phyloP scores from a whole-genome alignment of 1,140 invertebrate genomes.

The Hycleus phaleratus region DNA sequence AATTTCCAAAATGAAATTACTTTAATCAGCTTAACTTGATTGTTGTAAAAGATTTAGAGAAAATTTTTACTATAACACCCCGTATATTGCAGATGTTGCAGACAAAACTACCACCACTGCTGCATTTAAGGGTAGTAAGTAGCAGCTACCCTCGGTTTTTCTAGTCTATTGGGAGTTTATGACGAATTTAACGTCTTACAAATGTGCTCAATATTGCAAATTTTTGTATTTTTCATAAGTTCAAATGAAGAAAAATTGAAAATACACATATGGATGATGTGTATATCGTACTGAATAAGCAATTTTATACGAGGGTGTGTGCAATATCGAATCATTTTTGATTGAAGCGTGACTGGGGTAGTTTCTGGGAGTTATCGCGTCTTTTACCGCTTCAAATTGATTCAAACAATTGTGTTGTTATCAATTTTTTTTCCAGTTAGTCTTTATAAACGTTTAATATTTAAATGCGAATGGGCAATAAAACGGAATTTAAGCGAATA shows the following conservation, averaged over 20 bases:
- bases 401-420: no score
- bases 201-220: conserved; percentile 17
- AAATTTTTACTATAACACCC: neutral
- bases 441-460: no score
- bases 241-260: conserved; percentile 10
- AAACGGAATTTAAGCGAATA: no score
- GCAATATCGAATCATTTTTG: conserved; percentile 17
- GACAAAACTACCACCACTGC: neutral
- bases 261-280: conserved; percentile 3
- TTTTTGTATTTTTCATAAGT: conserved; percentile 9
- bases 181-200: conserved; percentile 15
- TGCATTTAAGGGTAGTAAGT: conserved; percentile 5
- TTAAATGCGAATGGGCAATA: no score
- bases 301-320: conserved; percentile 14
- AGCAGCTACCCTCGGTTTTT: neutral
- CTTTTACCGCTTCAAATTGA: no score
- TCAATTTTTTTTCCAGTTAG: no score
- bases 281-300: conserved; percentile 15
- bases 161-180: conserved; percentile 13
- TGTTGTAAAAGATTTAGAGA: no score
- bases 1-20: no score
- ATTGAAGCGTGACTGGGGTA: conserved; percentile 14
- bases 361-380: neutral
- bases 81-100: conserved; percentile 9
- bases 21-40: no score